Evolutionary conservation across 2,888 invertebrate genomes (phyloP).

Genomic region (Drosophila nr. perissopoda): DNA sequence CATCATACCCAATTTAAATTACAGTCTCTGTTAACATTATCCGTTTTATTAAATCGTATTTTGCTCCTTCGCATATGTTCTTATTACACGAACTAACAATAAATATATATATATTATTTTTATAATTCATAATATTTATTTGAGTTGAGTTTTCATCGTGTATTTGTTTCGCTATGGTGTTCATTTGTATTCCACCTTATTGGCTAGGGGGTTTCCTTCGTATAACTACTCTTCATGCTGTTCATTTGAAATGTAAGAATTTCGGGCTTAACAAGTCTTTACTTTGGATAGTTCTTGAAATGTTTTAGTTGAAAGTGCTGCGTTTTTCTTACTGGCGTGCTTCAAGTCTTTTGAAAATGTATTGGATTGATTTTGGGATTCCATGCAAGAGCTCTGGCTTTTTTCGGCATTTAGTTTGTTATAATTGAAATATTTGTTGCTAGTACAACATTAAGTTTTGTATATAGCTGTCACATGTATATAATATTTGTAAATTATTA

Average conservation of each 20-base stretch:
- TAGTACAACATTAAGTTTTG: constrained; percentile 36
- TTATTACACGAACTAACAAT: constrained; percentile 72
- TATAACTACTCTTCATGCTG: constrained; percentile 13
- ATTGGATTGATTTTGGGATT: constrained; percentile 20
- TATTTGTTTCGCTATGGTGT: constrained; percentile 44
- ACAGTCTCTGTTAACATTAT: constrained; percentile 58
- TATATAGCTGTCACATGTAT: constrained; percentile 69
- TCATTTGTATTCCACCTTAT: constrained; percentile 45
- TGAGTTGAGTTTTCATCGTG: constrained; percentile 34
- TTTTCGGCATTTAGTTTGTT: constrained; percentile 24
- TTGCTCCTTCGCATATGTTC: constrained; percentile 57
- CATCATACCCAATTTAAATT: not conserved
- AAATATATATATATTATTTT: constrained; percentile 58
- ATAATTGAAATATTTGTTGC: constrained; percentile 36
- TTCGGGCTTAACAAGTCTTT: constrained; percentile 59
- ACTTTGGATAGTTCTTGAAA: constrained; percentile 55
- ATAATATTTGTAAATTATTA: constrained; percentile 78
- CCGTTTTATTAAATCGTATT: constrained; percentile 67
- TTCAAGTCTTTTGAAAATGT: constrained; percentile 64
- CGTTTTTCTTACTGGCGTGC: constrained; percentile 28
- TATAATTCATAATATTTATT: constrained; percentile 44
- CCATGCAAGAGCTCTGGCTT: constrained; percentile 1
- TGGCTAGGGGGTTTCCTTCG: constrained; percentile 42
- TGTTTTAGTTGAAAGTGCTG: constrained; percentile 38
- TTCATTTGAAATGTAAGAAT: constrained; percentile 56